Evolutionary conservation across 2,888 invertebrate species (phyloP), one percentile per base, ranked within the genome.

Genomic region (Malthinus flaveolus): DNA sequence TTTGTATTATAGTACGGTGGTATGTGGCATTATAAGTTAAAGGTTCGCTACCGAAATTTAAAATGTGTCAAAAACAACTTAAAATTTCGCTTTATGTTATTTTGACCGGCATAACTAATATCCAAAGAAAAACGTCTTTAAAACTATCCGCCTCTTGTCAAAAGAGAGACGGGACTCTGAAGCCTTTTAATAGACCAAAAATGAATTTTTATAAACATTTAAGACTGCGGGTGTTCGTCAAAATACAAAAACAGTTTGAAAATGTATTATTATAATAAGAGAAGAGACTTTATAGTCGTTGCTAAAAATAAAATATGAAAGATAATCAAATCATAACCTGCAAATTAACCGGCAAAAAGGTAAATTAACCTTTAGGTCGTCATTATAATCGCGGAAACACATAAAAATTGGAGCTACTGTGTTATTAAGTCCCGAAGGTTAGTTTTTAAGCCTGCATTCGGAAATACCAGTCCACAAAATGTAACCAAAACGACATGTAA

Each of bases 401-500:
- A 58, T 58, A 58, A 58, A 54, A 58, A 42, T 42, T 33, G 13
- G 32, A 42, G 59, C 59, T 55, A 59, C 59, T 53, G 55, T 59
- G 47, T 59, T 47, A 59, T 59, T 59, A 59, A 58, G 37, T 48
- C 51, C 36, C 13, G 57, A 48, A 50, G 56, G 56, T 47, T 51
- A 37, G 49, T 53, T 58, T 36, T 45, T 11, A 50, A 39, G n/a
- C 44, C 37, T 45, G 12, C 56, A 56, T 48, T 56, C 56, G 60
- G 60, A 61, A 61, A 61, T 61, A 49, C 56, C 55, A 49, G 50
- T 49, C 46, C 45, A 37, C 49, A 56, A 52, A 54, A 58, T 61
- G 55, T 61, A 59, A 63, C 56, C 39, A 53, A 62, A 63, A 52
- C 55, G 64, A 56, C 56, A 64, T 45, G 44, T 56, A 64, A 62